Base-by-base conservation (phyloP, 1,140 invertebrate species). In the Atopsyche davidsoni region DNA sequence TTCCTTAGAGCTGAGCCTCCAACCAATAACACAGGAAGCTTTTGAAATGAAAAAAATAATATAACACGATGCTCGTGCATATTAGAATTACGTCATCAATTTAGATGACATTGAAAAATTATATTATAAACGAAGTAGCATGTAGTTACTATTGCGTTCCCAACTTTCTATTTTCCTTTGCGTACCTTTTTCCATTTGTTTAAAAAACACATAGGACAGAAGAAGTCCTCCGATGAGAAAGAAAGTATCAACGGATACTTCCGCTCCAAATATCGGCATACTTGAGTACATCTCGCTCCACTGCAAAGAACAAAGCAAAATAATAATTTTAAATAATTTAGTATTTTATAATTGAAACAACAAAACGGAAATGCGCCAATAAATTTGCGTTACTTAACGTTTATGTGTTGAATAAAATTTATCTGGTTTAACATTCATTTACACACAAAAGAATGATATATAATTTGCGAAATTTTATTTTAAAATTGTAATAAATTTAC, bases 161-260 rank as follows among this genome's bases (percentile, higher is more conserved):
- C 7, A 63, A 59, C 19, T 42, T n/a, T n/a, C n/a, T n/a, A n/a
- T n/a, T n/a, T n/a, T n/a, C n/a, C n/a, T n/a, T n/a, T n/a, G 63
- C 59, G 67, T 64, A 60, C 65, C 59, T 60, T 69, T 67, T n/a
- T 62, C 59, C 28, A 76, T 60, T 49, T 77, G 70, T 58, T 73
- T 73, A 1, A 79, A 60, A 10, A 73, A 68, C 1, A 76, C 60
- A 58, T 82, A 82, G 1, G 74, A 62, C 0, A 79, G 61, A 0
- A 83, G 62, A 13, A 79, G 48, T 4, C 79, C 79, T 59, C 75
- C 77, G 14, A 81, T 62, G 3, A 73, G 51, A 9, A 81, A 73
- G 61, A 81, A 81, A 6, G 78, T 78, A 53, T 79, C 76, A 21
- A 82, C 70, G 35, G 77, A 41, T 50, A 78, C 59, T 34, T 64